phyloP scores from a whole-genome alignment of 2,888 invertebrate genomes.

The Habrosyne pyritoides region DNA sequence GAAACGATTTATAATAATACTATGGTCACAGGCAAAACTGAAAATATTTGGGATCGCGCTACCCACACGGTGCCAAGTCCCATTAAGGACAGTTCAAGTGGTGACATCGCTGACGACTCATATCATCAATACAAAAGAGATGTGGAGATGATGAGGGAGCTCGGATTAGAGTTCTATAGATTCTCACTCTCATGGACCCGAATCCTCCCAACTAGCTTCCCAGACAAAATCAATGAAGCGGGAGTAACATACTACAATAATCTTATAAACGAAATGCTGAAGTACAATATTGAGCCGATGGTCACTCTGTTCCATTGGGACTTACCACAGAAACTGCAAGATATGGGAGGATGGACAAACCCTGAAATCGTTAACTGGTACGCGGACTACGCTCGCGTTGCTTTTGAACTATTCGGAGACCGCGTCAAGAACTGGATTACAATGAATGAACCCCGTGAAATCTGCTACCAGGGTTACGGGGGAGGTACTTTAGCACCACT shows the following conservation, averaged over 20 bases:
- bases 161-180: constrained; percentile 78
- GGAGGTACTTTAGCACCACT: constrained; percentile 44
- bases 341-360: constrained; percentile 80
- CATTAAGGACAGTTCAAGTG: constrained; percentile 79
- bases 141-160: constrained; percentile 67
- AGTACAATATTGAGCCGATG: constrained; percentile 84
- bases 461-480: constrained; percentile 71
- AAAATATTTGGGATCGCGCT: constrained; percentile 86
- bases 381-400: constrained; percentile 66
- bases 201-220: constrained; percentile 83
- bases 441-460: constrained; percentile 78
- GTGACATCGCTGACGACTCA: constrained; percentile 84
- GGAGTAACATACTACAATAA: constrained; percentile 57
- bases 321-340: constrained; percentile 75
- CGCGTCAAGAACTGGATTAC: constrained; percentile 81
- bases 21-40: constrained; percentile 66
- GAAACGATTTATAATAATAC: background rate
- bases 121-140: constrained; percentile 84
- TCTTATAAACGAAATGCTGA: constrained; percentile 82
- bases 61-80: constrained; percentile 72
- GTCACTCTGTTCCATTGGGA: constrained; percentile 82
- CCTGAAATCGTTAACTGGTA: constrained; percentile 70
- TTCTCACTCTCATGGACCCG: constrained; percentile 86
- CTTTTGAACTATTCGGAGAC: constrained; percentile 70
- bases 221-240: constrained; percentile 80